These are phyloP conservation scores for Trialeurodes vaporariorum DNA, from an alignment of 1,140 invertebrate species.

Conservation along the genomic window DNA sequence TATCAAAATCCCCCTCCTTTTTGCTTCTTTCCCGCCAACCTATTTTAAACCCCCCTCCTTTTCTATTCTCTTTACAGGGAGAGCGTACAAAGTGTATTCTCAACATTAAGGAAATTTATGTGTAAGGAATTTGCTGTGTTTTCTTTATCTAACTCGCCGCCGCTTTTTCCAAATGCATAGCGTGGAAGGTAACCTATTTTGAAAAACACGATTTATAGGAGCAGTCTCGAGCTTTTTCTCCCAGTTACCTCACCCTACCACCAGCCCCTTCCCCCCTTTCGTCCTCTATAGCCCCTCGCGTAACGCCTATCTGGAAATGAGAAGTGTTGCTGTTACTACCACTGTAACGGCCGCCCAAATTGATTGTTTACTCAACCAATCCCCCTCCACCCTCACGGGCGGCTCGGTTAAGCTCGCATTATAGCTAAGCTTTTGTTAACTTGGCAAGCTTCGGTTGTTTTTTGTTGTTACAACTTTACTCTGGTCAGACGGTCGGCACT, in stretches of 20 bases:
- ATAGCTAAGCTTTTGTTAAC: background rate
- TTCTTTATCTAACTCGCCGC: background rate
- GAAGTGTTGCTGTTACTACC: background rate
- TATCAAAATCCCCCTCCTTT: background rate
- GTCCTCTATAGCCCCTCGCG: too few species aligned
- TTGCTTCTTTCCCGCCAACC: background rate
- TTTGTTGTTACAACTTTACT: background rate
- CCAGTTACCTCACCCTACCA: background rate
- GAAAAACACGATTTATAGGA: background rate
- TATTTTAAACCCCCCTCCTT: too few species aligned
- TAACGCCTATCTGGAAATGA: background rate
- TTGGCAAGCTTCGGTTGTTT: background rate
- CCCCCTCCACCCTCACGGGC: too few species aligned
- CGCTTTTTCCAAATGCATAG: too few species aligned
- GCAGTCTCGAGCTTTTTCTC: background rate
- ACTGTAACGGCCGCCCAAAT: background rate
- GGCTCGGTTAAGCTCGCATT: too few species aligned
- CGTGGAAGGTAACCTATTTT: background rate
- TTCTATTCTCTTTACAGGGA: background rate
- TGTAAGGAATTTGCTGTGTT: background rate
- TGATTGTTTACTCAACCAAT: background rate
- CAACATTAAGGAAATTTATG: constrained; percentile 1
- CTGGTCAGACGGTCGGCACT: background rate
- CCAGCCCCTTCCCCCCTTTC: background rate
- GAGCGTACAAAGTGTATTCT: background rate